These are phyloP conservation scores for Steatornis caripensis DNA, from an alignment of 2,113 vertebrate genomes.

Conservation along the genomic window DNA sequence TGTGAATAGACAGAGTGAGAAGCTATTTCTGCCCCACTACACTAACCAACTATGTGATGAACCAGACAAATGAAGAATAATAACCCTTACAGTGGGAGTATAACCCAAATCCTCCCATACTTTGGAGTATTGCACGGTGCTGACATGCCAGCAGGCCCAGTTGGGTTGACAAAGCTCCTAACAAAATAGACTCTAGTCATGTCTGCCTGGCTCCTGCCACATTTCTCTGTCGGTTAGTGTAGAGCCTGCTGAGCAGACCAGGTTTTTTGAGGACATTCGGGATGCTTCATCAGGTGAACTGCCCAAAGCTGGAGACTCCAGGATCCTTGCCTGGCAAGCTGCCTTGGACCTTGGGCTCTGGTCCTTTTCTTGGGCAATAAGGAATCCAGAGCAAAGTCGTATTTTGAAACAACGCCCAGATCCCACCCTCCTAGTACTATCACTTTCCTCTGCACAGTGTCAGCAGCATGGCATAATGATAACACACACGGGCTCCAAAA, in stretches of 20 bases:
- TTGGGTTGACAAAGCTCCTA: background rate
- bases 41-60: background rate
- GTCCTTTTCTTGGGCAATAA: background rate
- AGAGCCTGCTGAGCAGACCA: background rate
- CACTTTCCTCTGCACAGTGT: background rate
- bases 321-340: background rate
- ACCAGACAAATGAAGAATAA: background rate
- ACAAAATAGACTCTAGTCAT: background rate
- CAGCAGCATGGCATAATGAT: background rate
- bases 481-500: background rate
- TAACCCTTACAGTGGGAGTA: background rate
- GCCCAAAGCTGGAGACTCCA: background rate
- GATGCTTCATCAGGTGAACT: background rate
- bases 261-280: background rate
- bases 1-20: background rate
- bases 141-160: background rate
- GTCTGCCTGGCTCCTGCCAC: background rate
- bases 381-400: background rate
- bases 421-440: background rate
- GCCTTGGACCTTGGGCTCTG: background rate
- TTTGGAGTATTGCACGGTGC: background rate
- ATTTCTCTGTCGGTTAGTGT: background rate
- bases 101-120: background rate
- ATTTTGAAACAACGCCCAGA: background rate
- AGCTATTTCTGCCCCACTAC: background rate